These are phyloP conservation scores for Euwallacea similis DNA, from an alignment of 1,140 invertebrate genomes.

Conservation along the genomic window DNA sequence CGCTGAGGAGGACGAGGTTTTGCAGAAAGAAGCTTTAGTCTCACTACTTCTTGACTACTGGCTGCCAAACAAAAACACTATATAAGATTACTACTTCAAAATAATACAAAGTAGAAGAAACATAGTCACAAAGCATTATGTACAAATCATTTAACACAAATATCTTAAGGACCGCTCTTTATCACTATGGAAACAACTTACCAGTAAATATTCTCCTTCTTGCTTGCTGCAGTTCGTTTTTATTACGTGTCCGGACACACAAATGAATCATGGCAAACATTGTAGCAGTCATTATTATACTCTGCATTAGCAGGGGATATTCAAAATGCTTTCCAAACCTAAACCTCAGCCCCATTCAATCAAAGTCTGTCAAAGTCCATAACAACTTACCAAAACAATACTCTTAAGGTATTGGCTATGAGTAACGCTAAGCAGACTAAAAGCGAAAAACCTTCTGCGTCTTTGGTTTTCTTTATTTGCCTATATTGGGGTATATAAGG, in stretches of 20 bases:
- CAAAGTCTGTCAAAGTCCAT: neutral
- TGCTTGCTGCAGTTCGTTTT: slow-evolving; percentile 76
- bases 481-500: slow-evolving; percentile 91
- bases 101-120: slow-evolving; percentile 4
- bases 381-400: slow-evolving; percentile 90
- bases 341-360: slow-evolving; percentile 21
- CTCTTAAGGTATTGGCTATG: slow-evolving; percentile 94
- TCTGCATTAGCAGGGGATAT: slow-evolving; percentile 91
- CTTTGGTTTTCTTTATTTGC: slow-evolving; percentile 86
- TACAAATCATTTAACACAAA: neutral
- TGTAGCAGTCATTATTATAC: slow-evolving; percentile 94
- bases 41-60: slow-evolving; percentile 50
- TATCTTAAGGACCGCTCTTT: too few relatives aligned
- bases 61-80: slow-evolving; percentile 50
- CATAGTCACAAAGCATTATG: neutral
- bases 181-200: slow-evolving; percentile 52
- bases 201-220: slow-evolving; percentile 84
- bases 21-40: slow-evolving; percentile 48
- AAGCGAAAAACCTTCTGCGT: slow-evolving; percentile 94
- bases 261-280: slow-evolving; percentile 96
- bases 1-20: slow-evolving; percentile 49
- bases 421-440: slow-evolving; percentile 94
- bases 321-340: slow-evolving; percentile 99
- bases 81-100: neutral
- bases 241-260: slow-evolving; percentile 85